Conservation (phyloP, 2,888 invertebrate species). For the Acanthoscelides obtectus region DNA sequence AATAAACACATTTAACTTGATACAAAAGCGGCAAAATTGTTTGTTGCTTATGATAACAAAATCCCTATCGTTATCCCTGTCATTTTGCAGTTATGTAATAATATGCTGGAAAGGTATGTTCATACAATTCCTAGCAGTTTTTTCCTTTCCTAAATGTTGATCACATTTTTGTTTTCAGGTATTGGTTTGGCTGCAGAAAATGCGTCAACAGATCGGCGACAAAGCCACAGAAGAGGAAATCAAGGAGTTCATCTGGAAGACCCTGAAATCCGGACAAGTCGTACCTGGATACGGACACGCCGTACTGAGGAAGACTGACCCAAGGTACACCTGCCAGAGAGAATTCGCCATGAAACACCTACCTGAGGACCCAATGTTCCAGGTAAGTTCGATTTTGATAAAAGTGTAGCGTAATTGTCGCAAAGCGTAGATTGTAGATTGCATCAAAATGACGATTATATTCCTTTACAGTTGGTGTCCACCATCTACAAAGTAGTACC, state of each 20-base stretch:
- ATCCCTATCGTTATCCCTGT: too few relatives aligned
- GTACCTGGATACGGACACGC: conserved; percentile 97
- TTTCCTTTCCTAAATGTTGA: too few relatives aligned
- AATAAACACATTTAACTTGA: too few relatives aligned
- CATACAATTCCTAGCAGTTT: too few relatives aligned
- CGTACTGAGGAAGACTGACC: conserved; percentile 93
- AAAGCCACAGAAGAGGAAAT: conserved; percentile 85
- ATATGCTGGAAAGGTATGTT: too few relatives aligned
- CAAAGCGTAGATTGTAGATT: not conserved
- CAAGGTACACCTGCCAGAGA: conserved; percentile 85
- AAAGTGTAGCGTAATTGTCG: not conserved
- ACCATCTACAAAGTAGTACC: conserved; percentile 90
- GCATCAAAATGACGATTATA: not conserved
- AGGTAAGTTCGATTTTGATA: conserved; percentile 46
- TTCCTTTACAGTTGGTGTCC: conserved; percentile 65
- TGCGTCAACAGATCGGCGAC: conserved; percentile 80
- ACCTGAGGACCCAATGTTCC: conserved; percentile 87
- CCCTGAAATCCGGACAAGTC: conserved; percentile 92
- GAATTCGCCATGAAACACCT: conserved; percentile 92
- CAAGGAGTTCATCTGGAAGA: conserved; percentile 97
- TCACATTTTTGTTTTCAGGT: conserved; percentile 56
- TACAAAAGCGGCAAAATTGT: too few relatives aligned
- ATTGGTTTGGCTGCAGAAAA: conserved; percentile 88
- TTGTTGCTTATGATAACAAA: too few relatives aligned
- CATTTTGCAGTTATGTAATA: too few relatives aligned